phyloP scores from a whole-genome alignment of 2,113 vertebrate genomes.

The Tenrec ecaudatus region DNA sequence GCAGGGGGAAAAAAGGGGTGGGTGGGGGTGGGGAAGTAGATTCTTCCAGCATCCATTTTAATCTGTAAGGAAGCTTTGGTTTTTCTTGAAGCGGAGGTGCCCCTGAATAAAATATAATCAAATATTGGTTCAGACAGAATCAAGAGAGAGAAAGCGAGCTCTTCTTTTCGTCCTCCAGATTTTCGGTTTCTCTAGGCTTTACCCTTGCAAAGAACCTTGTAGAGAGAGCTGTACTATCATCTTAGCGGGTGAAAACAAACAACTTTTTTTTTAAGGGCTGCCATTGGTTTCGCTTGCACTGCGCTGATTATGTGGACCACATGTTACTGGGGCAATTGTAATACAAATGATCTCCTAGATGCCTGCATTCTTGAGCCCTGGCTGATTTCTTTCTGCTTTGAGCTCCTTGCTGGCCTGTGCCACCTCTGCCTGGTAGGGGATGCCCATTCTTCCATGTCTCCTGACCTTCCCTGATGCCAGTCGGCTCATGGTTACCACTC shows the following conservation, averaged over 20 bases:
- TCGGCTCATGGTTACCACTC: neutral
- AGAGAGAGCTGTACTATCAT: conserved; percentile 4
- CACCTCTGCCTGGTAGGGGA: neutral
- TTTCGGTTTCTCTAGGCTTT: conserved; percentile 43
- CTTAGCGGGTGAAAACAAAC: neutral
- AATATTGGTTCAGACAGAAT: conserved; percentile 76
- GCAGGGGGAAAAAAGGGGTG: neutral
- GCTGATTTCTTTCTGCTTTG: conserved; percentile 15
- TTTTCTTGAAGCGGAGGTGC: conserved; percentile 64
- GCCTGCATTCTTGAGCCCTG: neutral
- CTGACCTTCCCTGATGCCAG: neutral
- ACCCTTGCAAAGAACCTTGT: conserved; percentile 61
- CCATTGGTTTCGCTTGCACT: neutral
- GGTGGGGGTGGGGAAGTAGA: neutral
- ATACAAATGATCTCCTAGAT: conserved; percentile 33
- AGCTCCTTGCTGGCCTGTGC: conserved; percentile 2
- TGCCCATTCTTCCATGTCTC: neutral
- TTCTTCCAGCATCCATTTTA: conserved; percentile 13
- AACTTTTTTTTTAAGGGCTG: neutral
- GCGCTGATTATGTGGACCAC: neutral
- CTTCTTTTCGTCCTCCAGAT: conserved; percentile 49
- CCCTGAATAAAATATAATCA: conserved; percentile 76
- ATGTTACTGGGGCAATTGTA: neutral
- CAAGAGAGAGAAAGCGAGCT: conserved; percentile 52
- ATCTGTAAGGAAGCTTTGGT: neutral